Base-by-base conservation (phyloP, 2,797 vertebrate genomes). In the Sebastes trivittatus region DNA sequence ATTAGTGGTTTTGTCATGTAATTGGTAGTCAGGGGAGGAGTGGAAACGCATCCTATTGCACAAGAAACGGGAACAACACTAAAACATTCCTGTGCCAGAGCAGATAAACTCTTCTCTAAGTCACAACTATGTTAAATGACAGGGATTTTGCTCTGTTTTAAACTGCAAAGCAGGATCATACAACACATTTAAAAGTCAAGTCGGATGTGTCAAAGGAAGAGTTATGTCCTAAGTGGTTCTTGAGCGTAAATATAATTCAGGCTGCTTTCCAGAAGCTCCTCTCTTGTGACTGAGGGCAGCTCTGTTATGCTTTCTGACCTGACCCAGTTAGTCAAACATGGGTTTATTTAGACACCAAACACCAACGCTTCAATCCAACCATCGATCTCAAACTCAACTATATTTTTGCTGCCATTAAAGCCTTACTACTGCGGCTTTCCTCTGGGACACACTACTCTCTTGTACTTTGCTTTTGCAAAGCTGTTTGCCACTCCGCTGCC, bases 261-360 rank as follows among this genome's bases (percentile, higher is more conserved):
- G 13, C 9, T 32, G 42, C 80, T 65, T 72, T 78, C 72, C 64
- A 80, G 25, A 23, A 79, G 66, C 73, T 65, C 25, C 64, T 75
- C 72, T 62, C 81, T 79, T 70, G 34, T 75, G 76, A 80, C 67
- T 89, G 72, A 91, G 85, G 82, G 88, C 81, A 29, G 69, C 86
- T 84, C 75, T 81, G 62, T 91, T 58, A 78, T 69, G 77, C 79
- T 75, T 80, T 62, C 80, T 86, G 83, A 78, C 69, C 85, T 91
- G 91, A 92, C 92, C 92, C 87, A 88, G 83, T 92, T 85, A 84
- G 63, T 72, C 84, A 93, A 93, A 91, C 90, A 91, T 62, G 5
- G 75, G 78, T 88, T 88, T 90, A 89, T 93, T 95, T 92, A 79
- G 81, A 91, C 52, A 85, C 68, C 80, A 92, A 93, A 94, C 83